Percentiles rank a stretch among this genome's conserved stretches.
These are phyloP conservation scores for Alosa alosa DNA, from an alignment of 2,113 vertebrate species.

Conservation along the genomic window DNA sequence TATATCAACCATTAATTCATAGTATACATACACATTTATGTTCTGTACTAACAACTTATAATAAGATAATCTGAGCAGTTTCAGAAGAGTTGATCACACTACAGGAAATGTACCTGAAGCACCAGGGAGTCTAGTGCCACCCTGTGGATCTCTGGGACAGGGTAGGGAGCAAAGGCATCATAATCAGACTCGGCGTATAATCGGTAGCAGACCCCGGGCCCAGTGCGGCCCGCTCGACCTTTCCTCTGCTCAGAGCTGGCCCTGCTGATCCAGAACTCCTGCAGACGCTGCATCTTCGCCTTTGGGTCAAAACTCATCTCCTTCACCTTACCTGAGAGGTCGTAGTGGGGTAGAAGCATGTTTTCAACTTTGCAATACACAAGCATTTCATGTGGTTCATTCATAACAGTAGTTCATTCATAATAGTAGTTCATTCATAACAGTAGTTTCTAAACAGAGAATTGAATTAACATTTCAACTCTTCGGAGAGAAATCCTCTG, in stretches of 20 bases:
- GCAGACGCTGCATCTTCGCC: slow-evolving; percentile 87
- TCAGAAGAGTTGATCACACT: too few species aligned
- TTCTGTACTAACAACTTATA: too few species aligned
- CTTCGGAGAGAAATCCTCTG: not conserved
- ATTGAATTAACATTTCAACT: too few species aligned
- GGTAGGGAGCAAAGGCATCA: slow-evolving; percentile 81
- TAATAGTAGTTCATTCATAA: too few species aligned
- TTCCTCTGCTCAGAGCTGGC: slow-evolving; percentile 93
- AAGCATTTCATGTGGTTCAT: not conserved
- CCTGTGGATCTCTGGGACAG: slow-evolving; percentile 85
- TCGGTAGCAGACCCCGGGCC: slow-evolving; percentile 88
- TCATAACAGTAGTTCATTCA: too few species aligned
- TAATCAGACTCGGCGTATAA: slow-evolving; percentile 88
- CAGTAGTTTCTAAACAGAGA: too few species aligned
- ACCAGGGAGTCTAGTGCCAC: slow-evolving; percentile 84
- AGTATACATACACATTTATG: not conserved
- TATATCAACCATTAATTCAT: not conserved
- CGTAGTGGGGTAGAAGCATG: not conserved
- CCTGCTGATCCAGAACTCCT: slow-evolving; percentile 95
- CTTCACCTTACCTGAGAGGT: slow-evolving; percentile 85
- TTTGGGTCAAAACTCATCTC: slow-evolving; percentile 92
- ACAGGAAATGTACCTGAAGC: slow-evolving; percentile 75
- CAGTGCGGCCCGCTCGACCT: slow-evolving; percentile 86
- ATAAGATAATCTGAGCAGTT: not conserved
- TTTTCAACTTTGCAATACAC: not conserved